Evolutionary conservation across 2,113 vertebrate species (phyloP).

Genomic region (Triplophysa dalaica): DNA sequence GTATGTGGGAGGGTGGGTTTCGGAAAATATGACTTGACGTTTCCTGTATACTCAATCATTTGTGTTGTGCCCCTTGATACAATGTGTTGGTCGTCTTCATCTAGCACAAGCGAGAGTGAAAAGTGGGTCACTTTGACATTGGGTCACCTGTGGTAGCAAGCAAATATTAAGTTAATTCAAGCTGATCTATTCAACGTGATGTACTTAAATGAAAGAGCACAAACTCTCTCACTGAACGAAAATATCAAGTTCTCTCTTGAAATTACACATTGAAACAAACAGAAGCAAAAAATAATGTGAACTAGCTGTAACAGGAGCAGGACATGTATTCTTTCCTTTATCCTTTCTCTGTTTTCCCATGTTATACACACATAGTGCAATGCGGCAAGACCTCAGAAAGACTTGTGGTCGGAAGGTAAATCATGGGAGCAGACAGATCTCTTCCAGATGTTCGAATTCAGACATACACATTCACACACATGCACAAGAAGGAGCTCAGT

Average conservation of each 20-base stretch:
- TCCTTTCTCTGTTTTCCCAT: constrained; percentile 25
- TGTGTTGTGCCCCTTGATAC: constrained; percentile 64
- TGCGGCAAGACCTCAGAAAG: constrained; percentile 54
- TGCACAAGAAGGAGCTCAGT: constrained; percentile 70
- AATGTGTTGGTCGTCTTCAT: constrained; percentile 21
- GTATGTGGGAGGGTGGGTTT: constrained; percentile 74
- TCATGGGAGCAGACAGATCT: constrained; percentile 67
- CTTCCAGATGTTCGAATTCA: constrained; percentile 75
- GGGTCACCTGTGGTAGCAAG: constrained; percentile 1
- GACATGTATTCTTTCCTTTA: neutral
- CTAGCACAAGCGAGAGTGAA: neutral
- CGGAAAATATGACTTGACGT: constrained; percentile 79
- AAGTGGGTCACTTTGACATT: neutral
- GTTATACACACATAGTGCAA: constrained; percentile 50
- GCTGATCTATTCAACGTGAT: neutral
- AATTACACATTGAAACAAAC: neutral
- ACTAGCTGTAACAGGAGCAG: neutral
- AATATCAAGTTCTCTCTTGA: neutral
- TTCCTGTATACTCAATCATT: constrained; percentile 68
- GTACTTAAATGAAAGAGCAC: too few relatives aligned
- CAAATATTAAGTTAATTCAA: neutral
- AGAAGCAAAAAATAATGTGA: neutral
- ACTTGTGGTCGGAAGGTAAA: constrained; percentile 63
- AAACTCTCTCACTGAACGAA: neutral
- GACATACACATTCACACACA: constrained; percentile 58